Percentiles rank a stretch among this genome's conserved stretches.
Conservation (phyloP, 1,140 invertebrate species). For the Zophobas atratus region DNA sequence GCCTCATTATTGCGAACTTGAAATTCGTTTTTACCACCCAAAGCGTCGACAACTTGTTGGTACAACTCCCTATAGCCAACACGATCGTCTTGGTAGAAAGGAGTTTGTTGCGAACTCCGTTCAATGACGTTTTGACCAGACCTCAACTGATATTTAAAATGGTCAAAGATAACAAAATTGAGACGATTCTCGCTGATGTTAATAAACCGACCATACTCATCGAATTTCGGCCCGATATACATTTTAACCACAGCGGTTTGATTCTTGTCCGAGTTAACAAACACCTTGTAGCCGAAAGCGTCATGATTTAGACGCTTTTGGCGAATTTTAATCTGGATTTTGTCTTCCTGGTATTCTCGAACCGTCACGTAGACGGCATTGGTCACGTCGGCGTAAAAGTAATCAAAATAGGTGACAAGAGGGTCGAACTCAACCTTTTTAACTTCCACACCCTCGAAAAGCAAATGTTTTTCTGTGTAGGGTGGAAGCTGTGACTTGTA, state of each 20-base stretch:
- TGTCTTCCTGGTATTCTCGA: slow-evolving; percentile 51
- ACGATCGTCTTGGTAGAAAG: slow-evolving; percentile 75
- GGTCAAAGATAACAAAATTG: slow-evolving; percentile 76
- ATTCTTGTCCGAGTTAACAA: slow-evolving; percentile 73
- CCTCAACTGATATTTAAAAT: slow-evolving; percentile 71
- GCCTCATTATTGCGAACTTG: slow-evolving; percentile 70
- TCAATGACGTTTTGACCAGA: slow-evolving; percentile 78
- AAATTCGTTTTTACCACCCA: slow-evolving; percentile 70
- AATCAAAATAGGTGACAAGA: slow-evolving; percentile 82
- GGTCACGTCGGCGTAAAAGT: slow-evolving; percentile 78
- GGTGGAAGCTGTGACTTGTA: slow-evolving; percentile 65
- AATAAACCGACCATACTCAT: slow-evolving; percentile 70
- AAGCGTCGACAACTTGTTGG: slow-evolving; percentile 72
- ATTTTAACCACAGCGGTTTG: slow-evolving; percentile 73
- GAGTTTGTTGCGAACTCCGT: slow-evolving; percentile 77
- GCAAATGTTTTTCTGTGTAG: slow-evolving; percentile 75
- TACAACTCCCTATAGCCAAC: slow-evolving; percentile 74
- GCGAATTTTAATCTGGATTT: slow-evolving; percentile 67
- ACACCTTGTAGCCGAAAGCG: slow-evolving; percentile 75
- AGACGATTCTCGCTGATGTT: slow-evolving; percentile 70
- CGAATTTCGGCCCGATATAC: slow-evolving; percentile 81
- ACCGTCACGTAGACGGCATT: slow-evolving; percentile 72
- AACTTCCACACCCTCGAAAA: slow-evolving; percentile 75
- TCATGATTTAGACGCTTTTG: slow-evolving; percentile 74
- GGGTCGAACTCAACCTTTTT: slow-evolving; percentile 75